These are phyloP conservation scores for Zaprionus africanus DNA, from an alignment of 1,140 invertebrate genomes.

Conservation along the genomic window DNA sequence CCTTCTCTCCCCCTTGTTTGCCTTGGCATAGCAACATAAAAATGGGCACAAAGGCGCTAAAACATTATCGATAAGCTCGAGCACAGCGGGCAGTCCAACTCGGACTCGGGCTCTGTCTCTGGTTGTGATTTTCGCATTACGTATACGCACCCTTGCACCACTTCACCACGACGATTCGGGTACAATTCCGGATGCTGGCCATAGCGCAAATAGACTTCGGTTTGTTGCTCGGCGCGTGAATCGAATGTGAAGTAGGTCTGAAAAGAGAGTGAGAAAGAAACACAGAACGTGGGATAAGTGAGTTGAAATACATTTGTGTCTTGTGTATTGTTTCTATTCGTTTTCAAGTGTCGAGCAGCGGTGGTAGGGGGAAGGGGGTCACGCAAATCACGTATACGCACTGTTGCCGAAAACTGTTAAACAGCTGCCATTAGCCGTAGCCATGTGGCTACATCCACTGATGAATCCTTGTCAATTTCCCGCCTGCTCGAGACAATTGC, in stretches of 20 bases:
- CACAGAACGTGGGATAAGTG: conserved; percentile 9
- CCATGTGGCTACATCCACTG: conserved; percentile 25
- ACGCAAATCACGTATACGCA: conserved; percentile 74
- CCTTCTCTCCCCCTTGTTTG: no score
- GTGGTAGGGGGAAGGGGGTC: background rate
- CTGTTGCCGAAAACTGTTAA: conserved; percentile 37
- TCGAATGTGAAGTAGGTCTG: conserved; percentile 87
- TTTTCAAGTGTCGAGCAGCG: background rate
- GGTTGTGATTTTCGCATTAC: conserved; percentile 19
- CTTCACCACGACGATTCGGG: conserved; percentile 93
- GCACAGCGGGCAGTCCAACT: conserved; percentile 31
- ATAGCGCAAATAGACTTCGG: conserved; percentile 94
- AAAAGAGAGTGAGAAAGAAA: conserved; percentile 28
- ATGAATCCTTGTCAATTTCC: conserved; percentile 74
- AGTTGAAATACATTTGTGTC: conserved; percentile 25
- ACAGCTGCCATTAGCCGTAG: conserved; percentile 49
- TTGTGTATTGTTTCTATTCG: conserved; percentile 10
- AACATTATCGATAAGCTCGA: conserved; percentile 54
- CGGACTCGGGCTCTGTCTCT: conserved; percentile 3
- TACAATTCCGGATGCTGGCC: conserved; percentile 96
- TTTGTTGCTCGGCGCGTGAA: conserved; percentile 93
- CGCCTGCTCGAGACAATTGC: conserved; percentile 47
- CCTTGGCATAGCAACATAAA: conserved; percentile 20
- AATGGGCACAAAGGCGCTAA: conserved; percentile 44
- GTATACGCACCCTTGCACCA: conserved; percentile 89